Evolutionary conservation across 2,113 vertebrate genomes (phyloP), one percentile per base, ranked within the genome.

Genomic region (Caranx melampygus): DNA sequence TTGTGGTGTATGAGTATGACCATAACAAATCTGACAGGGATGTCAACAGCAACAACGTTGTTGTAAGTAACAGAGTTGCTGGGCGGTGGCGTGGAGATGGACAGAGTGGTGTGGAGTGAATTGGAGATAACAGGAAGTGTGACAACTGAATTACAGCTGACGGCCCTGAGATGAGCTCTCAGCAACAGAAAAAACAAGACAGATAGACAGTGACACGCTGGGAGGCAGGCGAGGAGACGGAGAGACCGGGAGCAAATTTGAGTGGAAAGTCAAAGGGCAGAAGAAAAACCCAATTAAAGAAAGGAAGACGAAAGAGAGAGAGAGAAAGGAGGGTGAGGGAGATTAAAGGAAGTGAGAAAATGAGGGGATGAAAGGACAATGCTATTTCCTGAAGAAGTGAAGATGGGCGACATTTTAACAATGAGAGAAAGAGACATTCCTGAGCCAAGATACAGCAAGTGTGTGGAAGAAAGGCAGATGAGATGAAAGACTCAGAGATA

Each of bases 111-210:
- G 86, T 65, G 75, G 85, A 78, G 87, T 87, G 90, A 93, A 91
- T 89, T 85, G 88, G 77, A 88, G 91, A 93, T 92, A 92, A 93
- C 87, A 87, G 88, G 81, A 84, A 91, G 78, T 81, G 81, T 90
- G 90, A 92, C 89, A 92, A 88, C 80, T 92, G 91, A 93, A 95
- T 92, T 92, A 87, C 82, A 87, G 84, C 83, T 89, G 90, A 92
- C 82, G 72, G 91, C 71, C 74, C 79, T 52, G 87, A 84, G 79
- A 89, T 87, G 84, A 87, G 87, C 73, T 89, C 85, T 81, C 72
- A 84, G 75, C 72, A 44, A 85, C 60, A 83, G 77, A 86, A 74
- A 78, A 78, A 87, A 88, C 67, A 89, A 92, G 86, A 88, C 81
- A 85, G 81, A 82, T 66, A 80, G 86, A 88, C 83, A 85, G 75